Conservation (phyloP, 2,888 invertebrate genomes). For the Melinopterus prodromus region DNA sequence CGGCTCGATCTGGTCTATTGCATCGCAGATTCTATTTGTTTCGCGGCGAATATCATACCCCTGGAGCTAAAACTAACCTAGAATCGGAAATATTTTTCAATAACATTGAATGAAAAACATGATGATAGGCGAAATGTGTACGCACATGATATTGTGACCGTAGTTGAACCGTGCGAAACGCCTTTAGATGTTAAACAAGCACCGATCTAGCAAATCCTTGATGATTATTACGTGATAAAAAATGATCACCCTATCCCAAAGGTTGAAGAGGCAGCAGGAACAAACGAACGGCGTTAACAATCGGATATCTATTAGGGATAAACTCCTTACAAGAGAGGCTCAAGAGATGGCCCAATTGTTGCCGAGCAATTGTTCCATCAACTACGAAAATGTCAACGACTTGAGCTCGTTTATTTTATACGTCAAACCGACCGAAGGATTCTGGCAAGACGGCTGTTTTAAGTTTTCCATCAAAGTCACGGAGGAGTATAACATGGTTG, state of each 20-base stretch:
- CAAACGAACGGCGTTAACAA: conserved; percentile 57
- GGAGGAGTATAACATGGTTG: conserved; percentile 96
- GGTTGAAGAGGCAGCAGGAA: conserved; percentile 71
- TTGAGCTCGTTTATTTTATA: conserved; percentile 82
- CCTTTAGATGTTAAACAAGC: not conserved
- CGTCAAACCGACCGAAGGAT: conserved; percentile 85
- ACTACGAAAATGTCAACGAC: conserved; percentile 83
- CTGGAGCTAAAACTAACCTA: not conserved
- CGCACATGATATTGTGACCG: not conserved
- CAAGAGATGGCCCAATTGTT: conserved; percentile 88
- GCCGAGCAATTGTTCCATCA: conserved; percentile 80
- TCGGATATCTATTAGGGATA: conserved; percentile 80
- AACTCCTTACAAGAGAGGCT: conserved; percentile 81
- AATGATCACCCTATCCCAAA: conserved; percentile 79
- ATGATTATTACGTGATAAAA: conserved; percentile 22
- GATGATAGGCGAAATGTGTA: not conserved
- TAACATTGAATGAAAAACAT: not conserved
- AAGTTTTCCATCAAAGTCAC: conserved; percentile 86
- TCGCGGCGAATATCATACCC: not conserved
- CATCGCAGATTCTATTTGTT: not conserved
- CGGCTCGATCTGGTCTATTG: too few species aligned
- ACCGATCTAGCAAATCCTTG: conserved; percentile 11
- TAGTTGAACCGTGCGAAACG: conserved; percentile 1
- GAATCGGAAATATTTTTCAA: not conserved
- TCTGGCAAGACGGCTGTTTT: conserved; percentile 89